phyloP scores from a whole-genome alignment of 2,113 vertebrate species.

The Indicator indicator region DNA sequence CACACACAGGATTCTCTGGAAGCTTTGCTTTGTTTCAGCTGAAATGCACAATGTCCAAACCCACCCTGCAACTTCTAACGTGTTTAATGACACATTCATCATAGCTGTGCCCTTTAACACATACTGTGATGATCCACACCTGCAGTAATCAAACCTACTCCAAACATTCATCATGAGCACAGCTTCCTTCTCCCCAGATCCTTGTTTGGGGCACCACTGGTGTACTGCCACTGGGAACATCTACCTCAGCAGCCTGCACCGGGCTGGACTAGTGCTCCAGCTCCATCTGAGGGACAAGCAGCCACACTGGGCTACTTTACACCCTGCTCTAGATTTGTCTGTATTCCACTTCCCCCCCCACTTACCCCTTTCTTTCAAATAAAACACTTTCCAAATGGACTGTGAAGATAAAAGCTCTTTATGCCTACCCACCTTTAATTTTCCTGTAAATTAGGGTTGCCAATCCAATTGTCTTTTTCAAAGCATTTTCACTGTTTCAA shows the following conservation, averaged over 20 bases:
- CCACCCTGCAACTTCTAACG: neutral
- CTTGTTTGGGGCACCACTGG: neutral
- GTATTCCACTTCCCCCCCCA: neutral
- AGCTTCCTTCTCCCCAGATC: neutral
- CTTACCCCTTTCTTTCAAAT: neutral
- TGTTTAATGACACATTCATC: neutral
- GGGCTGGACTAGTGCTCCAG: neutral
- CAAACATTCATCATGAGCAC: neutral
- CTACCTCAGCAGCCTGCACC: neutral
- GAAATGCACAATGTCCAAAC: conserved; percentile 5
- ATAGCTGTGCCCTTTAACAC: neutral
- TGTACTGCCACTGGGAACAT: neutral
- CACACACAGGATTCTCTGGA: neutral
- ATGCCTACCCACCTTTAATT: neutral
- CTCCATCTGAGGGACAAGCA: neutral
- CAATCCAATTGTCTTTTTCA: neutral
- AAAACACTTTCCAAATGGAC: neutral
- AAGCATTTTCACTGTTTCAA: neutral
- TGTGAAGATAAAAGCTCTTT: neutral
- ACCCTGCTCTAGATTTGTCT: neutral
- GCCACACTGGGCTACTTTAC: neutral
- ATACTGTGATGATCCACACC: neutral
- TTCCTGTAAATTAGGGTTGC: neutral
- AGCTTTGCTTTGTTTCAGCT: neutral
- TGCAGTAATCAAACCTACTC: neutral